phyloP scores from a whole-genome alignment of 2,797 vertebrate genomes.

The Paguma larvata region DNA sequence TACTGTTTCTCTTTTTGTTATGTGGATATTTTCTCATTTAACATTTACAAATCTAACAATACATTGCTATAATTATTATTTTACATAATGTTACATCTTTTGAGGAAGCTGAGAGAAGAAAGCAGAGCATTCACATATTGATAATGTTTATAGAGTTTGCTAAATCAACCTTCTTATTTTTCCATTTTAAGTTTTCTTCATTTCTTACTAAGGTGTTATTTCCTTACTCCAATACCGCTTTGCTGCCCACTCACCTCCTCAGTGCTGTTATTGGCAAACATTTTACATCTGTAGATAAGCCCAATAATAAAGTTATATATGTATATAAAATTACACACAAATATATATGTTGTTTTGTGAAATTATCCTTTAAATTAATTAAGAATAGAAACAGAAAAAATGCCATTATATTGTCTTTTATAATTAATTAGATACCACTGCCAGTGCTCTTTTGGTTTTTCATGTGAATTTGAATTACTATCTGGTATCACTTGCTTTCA shows the following conservation, averaged over 20 bases:
- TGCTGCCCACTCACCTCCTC: neutral
- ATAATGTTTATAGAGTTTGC: constrained; percentile 1
- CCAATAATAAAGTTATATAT: neutral
- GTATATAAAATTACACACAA: neutral
- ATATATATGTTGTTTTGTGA: neutral
- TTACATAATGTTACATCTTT: neutral
- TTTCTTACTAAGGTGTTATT: constrained; percentile 38
- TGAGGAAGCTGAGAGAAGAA: constrained; percentile 10
- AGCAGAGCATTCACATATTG: constrained; percentile 3
- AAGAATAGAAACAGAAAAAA: constrained; percentile 42
- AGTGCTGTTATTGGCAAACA: neutral
- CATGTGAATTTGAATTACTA: constrained; percentile 42
- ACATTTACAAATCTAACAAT: constrained; percentile 13
- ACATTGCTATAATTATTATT: neutral
- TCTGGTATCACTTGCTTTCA: neutral
- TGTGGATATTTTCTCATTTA: neutral
- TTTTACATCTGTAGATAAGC: constrained; percentile 19
- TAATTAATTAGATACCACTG: constrained; percentile 26
- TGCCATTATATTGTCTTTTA: neutral
- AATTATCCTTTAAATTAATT: constrained; percentile 37
- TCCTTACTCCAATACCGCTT: neutral
- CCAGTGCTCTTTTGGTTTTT: constrained; percentile 31
- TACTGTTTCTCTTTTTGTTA: constrained; percentile 7
- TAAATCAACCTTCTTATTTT: neutral
- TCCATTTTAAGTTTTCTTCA: neutral